Conservation (phyloP, 2,797 vertebrate species). For the Oceanodroma leucorhoa region DNA sequence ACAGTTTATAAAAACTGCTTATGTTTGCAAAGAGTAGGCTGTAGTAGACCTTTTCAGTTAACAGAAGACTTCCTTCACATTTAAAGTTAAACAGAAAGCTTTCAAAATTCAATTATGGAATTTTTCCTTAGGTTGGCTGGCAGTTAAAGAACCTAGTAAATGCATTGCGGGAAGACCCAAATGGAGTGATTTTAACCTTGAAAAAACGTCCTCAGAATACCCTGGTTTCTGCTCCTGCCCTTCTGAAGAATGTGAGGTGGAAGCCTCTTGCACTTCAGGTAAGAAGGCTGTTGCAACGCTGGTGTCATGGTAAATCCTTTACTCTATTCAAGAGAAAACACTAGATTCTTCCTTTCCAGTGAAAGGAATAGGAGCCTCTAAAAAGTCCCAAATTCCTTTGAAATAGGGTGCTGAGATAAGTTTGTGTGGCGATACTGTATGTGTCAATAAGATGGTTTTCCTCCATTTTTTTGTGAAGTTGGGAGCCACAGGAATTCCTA, state of each 20-base stretch:
- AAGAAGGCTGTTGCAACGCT: neutral
- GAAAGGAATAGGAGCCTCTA: neutral
- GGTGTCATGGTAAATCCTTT: neutral
- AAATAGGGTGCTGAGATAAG: neutral
- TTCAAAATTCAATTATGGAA: slow-evolving; percentile 14
- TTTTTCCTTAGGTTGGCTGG: slow-evolving; percentile 84
- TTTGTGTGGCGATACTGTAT: neutral
- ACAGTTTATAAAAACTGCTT: neutral
- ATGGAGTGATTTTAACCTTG: slow-evolving; percentile 87
- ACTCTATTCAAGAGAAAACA: neutral
- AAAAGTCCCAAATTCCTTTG: neutral
- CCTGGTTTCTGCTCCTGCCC: slow-evolving; percentile 85
- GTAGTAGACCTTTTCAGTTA: neutral
- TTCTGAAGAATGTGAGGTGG: slow-evolving; percentile 89
- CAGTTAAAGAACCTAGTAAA: slow-evolving; percentile 90
- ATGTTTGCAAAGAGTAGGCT: neutral
- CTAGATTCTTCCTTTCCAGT: neutral
- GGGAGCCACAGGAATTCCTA: neutral
- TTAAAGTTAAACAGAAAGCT: neutral
- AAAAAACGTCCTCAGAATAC: slow-evolving; percentile 90
- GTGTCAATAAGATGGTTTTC: neutral
- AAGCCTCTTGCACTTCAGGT: slow-evolving; percentile 90
- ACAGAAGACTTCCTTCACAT: neutral
- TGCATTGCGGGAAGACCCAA: slow-evolving; percentile 87
- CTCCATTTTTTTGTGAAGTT: neutral